Evolutionary conservation across 2,888 invertebrate genomes (phyloP).

Genomic region (Apamea epomidion): DNA sequence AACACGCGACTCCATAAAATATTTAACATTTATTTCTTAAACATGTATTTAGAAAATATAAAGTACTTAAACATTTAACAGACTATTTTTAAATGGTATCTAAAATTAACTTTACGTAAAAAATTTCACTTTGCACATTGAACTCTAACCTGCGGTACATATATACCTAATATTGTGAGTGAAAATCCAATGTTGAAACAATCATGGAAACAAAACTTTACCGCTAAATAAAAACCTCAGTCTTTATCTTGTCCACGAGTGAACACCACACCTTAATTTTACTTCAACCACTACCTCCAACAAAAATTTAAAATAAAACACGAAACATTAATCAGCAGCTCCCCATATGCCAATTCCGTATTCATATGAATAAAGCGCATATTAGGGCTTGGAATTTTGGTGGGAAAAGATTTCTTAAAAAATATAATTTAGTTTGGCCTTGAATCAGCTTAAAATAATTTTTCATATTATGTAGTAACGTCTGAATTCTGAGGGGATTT

Average conservation of each 20-base stretch:
- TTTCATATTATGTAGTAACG: slow-evolving; percentile 47
- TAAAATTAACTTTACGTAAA: slow-evolving; percentile 67
- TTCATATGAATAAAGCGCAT: slow-evolving; percentile 24
- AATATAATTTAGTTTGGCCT: slow-evolving; percentile 37
- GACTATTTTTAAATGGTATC: slow-evolving; percentile 62
- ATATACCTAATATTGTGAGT: slow-evolving; percentile 38
- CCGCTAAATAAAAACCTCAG: slow-evolving; percentile 76
- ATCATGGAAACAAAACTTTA: slow-evolving; percentile 55
- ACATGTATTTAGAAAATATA: slow-evolving; percentile 77
- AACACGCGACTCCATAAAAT: slow-evolving; percentile 64
- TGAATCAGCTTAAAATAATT: slow-evolving; percentile 54
- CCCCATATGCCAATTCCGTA: slow-evolving; percentile 22
- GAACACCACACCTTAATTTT: slow-evolving; percentile 60
- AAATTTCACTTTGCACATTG: slow-evolving; percentile 69
- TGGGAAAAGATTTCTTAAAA: slow-evolving; percentile 53
- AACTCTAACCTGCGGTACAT: slow-evolving; percentile 51
- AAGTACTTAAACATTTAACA: slow-evolving; percentile 64
- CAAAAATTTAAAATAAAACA: slow-evolving; percentile 39
- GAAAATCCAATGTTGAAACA: slow-evolving; percentile 57
- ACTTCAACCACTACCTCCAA: slow-evolving; percentile 46
- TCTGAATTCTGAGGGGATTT: slow-evolving; percentile 54
- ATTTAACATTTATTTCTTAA: slow-evolving; percentile 77
- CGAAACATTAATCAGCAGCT: slow-evolving; percentile 52
- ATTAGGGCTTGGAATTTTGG: slow-evolving; percentile 48
- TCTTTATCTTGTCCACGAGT: slow-evolving; percentile 71